These are phyloP conservation scores for Chrysochloris asiatica DNA, from an alignment of 2,113 vertebrate species.

Conservation along the genomic window DNA sequence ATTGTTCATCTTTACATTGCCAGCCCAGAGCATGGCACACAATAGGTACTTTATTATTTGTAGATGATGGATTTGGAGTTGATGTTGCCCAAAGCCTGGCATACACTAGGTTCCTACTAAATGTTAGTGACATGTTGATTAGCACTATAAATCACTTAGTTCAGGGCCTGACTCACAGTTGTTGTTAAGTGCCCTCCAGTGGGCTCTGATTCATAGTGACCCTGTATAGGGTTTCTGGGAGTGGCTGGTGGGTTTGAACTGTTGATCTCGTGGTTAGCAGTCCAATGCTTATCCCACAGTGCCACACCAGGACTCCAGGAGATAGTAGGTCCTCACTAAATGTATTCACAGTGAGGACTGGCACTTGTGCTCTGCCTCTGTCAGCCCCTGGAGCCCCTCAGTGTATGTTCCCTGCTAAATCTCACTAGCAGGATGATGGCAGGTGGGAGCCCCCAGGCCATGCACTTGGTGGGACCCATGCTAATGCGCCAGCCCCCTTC, in stretches of 20 bases:
- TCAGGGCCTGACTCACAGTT: too few species aligned
- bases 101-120: too few species aligned
- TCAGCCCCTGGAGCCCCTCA: not conserved
- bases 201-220: too few species aligned
- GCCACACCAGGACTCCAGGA: not conserved
- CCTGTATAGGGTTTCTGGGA: too few species aligned
- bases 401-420: not conserved
- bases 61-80: too few species aligned
- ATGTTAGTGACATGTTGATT: not conserved
- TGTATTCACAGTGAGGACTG: too few species aligned
- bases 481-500: rapidly evolving
- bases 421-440: not conserved
- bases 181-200: too few species aligned
- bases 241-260: too few species aligned
- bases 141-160: not conserved
- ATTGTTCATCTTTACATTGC: too few species aligned
- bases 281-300: too few species aligned
- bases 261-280: too few species aligned
- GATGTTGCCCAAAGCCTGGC: not conserved
- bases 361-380: not conserved
- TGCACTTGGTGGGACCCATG: rapidly evolving
- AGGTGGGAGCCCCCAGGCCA: too few species aligned
- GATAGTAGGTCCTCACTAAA: not conserved
- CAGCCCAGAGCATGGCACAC: not conserved
- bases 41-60: not conserved